Evolutionary conservation across 2,888 invertebrate species (phyloP).

Genomic region (Galerucella pusilla): DNA sequence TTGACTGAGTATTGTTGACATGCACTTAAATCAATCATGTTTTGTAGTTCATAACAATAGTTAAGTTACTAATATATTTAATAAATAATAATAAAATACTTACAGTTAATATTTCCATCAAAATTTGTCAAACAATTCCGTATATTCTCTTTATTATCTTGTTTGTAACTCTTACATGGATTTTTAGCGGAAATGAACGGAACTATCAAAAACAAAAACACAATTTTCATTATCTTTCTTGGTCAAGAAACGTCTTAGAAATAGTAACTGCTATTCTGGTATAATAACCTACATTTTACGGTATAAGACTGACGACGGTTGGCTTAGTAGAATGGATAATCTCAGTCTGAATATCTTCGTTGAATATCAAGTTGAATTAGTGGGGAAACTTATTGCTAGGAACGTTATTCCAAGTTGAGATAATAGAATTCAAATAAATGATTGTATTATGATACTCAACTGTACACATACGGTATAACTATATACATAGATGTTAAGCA

Average conservation of each 20-base stretch:
- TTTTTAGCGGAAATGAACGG: slow-evolving; percentile 19
- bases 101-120: slow-evolving; percentile 4
- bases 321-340: not conserved
- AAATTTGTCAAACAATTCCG: slow-evolving; percentile 40
- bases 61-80: not conserved
- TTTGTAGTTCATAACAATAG: too few relatives aligned
- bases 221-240: slow-evolving; percentile 43
- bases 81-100: slow-evolving; percentile 1
- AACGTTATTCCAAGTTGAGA: not conserved
- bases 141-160: slow-evolving; percentile 47
- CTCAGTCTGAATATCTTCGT: not conserved
- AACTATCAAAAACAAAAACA: slow-evolving; percentile 31
- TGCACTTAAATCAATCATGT: too few relatives aligned
- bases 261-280: slow-evolving; percentile 35
- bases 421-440: not conserved
- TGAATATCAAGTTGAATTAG: not conserved
- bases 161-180: slow-evolving; percentile 35
- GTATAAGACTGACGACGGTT: not conserved
- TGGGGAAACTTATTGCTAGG: not conserved
- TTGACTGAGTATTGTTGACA: too few relatives aligned
- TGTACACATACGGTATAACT: too few relatives aligned
- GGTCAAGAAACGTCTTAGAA: slow-evolving; percentile 35
- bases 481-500: too few relatives aligned
- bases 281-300: slow-evolving; percentile 38
- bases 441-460: not conserved